These are phyloP conservation scores for Neoscelio sp. DNA, from an alignment of 2,888 invertebrate species.

Conservation along the genomic window DNA sequence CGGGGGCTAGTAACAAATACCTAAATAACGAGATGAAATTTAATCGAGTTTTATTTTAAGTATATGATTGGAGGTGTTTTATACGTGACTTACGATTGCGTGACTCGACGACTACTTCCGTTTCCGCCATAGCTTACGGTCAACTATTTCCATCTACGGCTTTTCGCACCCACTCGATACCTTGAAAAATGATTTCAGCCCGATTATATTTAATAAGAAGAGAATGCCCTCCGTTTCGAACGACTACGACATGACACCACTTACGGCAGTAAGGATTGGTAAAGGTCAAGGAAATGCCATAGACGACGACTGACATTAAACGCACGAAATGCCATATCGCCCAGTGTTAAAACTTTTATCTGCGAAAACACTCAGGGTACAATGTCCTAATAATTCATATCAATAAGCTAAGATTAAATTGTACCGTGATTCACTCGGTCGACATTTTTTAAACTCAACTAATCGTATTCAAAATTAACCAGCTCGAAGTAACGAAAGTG, in stretches of 20 bases:
- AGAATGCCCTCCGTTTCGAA: no score
- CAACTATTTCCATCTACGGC: constrained; percentile 74
- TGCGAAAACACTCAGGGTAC: constrained; percentile 22
- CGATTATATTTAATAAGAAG: no score
- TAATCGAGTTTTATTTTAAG: constrained; percentile 42
- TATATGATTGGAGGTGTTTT: constrained; percentile 79
- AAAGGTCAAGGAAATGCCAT: constrained; percentile 80
- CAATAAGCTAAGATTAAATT: constrained; percentile 35
- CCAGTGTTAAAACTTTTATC: constrained; percentile 49
- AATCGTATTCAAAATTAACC: no score
- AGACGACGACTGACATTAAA: constrained; percentile 76
- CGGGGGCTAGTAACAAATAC: no score
- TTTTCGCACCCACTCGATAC: constrained; percentile 42
- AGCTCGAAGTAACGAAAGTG: no score
- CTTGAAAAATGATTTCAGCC: no score
- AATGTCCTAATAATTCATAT: constrained; percentile 37
- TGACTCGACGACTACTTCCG: constrained; percentile 82
- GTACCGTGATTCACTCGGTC: no score
- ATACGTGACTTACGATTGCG: constrained; percentile 79
- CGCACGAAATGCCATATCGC: constrained; percentile 76
- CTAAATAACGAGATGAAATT: no score
- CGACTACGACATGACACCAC: constrained; percentile 13
- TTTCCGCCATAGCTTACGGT: constrained; percentile 79
- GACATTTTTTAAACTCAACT: no score
- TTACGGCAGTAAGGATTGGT: constrained; percentile 44